These are phyloP conservation scores for Ramphastos sulfuratus DNA, from an alignment of 2,113 vertebrate species.

Conservation along the genomic window DNA sequence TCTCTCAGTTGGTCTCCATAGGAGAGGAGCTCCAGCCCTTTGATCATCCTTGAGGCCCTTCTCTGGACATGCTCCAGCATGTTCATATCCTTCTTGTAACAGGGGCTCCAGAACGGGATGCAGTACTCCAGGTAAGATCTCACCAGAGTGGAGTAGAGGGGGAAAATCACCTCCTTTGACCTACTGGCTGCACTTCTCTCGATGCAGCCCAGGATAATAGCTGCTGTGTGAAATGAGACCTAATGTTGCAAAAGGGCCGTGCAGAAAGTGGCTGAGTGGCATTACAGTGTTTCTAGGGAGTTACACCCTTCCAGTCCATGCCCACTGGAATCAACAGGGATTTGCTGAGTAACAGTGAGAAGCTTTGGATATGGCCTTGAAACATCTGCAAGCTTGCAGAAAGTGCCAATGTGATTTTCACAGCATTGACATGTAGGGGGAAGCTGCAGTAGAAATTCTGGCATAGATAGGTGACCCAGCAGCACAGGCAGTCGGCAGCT, in stretches of 20 bases:
- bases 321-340: neutral
- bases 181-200: no score
- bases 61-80: no score
- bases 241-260: neutral
- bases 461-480: neutral
- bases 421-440: rapidly evolving
- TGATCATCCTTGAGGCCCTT: no score
- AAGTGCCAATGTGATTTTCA: neutral
- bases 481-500: neutral
- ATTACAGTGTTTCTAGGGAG: neutral
- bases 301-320: neutral
- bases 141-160: no score
- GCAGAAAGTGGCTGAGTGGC: neutral
- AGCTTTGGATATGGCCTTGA: neutral
- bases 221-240: neutral
- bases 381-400: neutral
- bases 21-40: no score
- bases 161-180: no score
- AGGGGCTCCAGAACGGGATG: no score
- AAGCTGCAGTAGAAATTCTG: neutral
- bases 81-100: no score
- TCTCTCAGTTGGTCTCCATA: no score
- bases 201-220: neutral
- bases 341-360: neutral
- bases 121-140: no score